These are phyloP conservation scores for Phaonia tiefii DNA, from an alignment of 2,888 invertebrate species.

Conservation along the genomic window DNA sequence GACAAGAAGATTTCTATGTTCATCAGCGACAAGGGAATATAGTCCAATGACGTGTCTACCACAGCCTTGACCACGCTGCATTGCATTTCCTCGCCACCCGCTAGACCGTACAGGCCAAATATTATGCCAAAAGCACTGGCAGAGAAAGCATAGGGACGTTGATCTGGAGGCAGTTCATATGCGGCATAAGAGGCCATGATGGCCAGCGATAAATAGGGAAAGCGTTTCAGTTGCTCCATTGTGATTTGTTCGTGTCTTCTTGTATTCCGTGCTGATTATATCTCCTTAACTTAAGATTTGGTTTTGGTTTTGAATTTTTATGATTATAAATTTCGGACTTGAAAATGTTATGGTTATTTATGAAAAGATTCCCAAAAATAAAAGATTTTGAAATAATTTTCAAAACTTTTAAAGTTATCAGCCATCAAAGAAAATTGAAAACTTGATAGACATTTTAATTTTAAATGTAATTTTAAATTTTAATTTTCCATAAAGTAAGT, in stretches of 20 bases:
- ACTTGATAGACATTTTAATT: too few species aligned
- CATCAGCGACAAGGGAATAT: conserved; percentile 71
- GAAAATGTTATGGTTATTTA: too few species aligned
- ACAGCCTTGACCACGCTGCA: conserved; percentile 52
- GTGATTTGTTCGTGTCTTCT: conserved; percentile 4
- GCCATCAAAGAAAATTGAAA: too few species aligned
- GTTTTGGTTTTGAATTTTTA: neutral
- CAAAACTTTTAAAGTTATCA: too few species aligned
- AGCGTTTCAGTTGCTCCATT: conserved; percentile 29
- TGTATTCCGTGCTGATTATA: neutral
- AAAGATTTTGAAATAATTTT: neutral
- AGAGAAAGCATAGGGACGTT: conserved; percentile 72
- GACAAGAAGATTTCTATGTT: conserved; percentile 72
- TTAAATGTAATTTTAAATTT: too few species aligned
- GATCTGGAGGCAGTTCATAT: conserved; percentile 67
- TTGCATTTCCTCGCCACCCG: conserved; percentile 64
- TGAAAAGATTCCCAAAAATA: too few species aligned
- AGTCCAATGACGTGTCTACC: conserved; percentile 67
- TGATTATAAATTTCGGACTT: too few species aligned
- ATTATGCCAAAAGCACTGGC: conserved; percentile 71
- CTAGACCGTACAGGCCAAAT: conserved; percentile 73
- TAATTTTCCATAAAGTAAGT: too few species aligned
- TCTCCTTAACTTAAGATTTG: neutral
- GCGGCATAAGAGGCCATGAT: conserved; percentile 67
- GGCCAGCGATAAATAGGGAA: conserved; percentile 35